These are phyloP conservation scores for Spinus olivaceus DNA, from an alignment of 2,797 vertebrate species.

Conservation along the genomic window DNA sequence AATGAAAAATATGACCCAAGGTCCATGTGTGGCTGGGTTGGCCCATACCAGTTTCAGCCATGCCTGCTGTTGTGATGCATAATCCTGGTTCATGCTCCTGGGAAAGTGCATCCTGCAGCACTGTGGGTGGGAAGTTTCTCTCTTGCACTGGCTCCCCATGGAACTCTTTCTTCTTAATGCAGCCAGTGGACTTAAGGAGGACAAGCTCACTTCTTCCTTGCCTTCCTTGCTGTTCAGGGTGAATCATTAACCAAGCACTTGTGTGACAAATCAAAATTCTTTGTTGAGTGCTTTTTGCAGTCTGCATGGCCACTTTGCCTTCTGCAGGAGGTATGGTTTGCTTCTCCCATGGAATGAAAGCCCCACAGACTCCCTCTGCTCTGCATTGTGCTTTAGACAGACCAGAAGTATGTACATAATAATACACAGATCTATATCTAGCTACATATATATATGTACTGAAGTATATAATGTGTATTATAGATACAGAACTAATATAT, in stretches of 20 bases:
- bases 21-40: neutral
- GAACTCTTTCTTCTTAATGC: neutral
- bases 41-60: neutral
- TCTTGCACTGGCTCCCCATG: neutral
- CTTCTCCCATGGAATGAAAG: neutral
- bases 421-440: neutral
- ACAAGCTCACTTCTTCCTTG: neutral
- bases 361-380: neutral
- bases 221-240: neutral
- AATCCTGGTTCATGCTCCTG: neutral
- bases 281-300: neutral
- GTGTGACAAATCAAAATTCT: neutral
- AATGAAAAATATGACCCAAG: neutral
- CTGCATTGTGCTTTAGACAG: accelerated
- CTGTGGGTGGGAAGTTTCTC: neutral
- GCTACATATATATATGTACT: neutral
- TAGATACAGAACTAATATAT: neutral
- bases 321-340: neutral
- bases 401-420: neutral
- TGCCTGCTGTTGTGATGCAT: neutral
- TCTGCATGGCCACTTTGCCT: neutral
- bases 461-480: neutral
- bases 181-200: neutral
- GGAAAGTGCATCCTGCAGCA: neutral
- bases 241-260: constrained; percentile 8